These are phyloP conservation scores for Mesopsocus fuscifrons DNA, from an alignment of 2,888 invertebrate genomes.

Conservation along the genomic window DNA sequence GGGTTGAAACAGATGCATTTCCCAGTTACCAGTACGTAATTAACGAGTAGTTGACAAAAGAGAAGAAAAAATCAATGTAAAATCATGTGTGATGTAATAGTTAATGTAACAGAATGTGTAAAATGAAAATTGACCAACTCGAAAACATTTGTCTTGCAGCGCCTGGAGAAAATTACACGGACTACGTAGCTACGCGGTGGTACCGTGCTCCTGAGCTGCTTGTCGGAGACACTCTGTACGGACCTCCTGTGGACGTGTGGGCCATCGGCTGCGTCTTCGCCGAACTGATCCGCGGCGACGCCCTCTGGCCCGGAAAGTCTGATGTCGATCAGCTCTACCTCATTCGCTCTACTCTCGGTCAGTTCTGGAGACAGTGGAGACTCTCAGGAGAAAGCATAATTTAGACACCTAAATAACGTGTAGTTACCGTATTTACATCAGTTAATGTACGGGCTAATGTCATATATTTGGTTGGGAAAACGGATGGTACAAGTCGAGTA, in stretches of 20 bases:
- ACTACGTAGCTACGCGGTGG: conserved; percentile 98
- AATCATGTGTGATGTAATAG: too few relatives aligned
- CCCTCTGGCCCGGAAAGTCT: conserved; percentile 95
- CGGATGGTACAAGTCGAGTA: too few relatives aligned
- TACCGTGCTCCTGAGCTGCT: conserved; percentile 93
- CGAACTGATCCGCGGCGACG: conserved; percentile 73
- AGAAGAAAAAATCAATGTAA: too few relatives aligned
- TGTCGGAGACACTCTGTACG: conserved; percentile 89
- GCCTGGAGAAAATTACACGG: conserved; percentile 95
- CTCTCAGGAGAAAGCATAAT: too few relatives aligned
- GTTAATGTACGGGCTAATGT: neutral
- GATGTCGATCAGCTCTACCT: conserved; percentile 96
- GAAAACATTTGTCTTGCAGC: too few relatives aligned
- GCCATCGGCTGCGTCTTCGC: conserved; percentile 86
- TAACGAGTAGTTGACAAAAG: too few relatives aligned
- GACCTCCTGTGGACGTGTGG: conserved; percentile 93
- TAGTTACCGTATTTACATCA: too few relatives aligned
- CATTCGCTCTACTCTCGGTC: conserved; percentile 76
- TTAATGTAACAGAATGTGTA: too few relatives aligned
- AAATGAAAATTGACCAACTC: too few relatives aligned
- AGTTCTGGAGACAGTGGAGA: conserved; percentile 8
- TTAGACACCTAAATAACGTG: too few relatives aligned
- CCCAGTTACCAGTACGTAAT: too few relatives aligned
- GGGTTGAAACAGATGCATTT: too few relatives aligned
- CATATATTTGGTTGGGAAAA: neutral